Conservation (phyloP, 1,140 invertebrate species). For the Lordiphosa stackelbergi region DNA sequence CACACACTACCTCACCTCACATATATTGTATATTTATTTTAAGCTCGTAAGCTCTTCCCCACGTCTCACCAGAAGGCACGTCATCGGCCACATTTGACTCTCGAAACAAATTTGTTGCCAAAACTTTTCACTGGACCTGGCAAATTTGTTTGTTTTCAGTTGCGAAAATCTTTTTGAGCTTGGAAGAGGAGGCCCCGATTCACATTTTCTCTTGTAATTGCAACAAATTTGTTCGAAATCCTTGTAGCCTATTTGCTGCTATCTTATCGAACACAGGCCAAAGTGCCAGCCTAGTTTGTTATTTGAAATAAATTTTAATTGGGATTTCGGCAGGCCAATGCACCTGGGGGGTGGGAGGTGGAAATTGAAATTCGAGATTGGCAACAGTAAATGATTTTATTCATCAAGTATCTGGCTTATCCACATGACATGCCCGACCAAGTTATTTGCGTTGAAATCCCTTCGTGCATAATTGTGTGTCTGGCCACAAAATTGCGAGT, state of each 20-base stretch:
- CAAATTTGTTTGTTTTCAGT: conserved; percentile 37
- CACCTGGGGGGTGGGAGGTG: background rate
- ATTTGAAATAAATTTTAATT: conserved; percentile 22
- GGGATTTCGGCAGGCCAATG: conserved; percentile 7
- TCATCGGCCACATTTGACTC: conserved; percentile 41
- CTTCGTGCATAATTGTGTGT: conserved; percentile 23
- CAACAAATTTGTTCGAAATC: conserved; percentile 43
- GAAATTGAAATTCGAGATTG: conserved; percentile 4
- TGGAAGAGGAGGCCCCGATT: conserved; percentile 17
- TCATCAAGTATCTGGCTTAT: conserved; percentile 32
- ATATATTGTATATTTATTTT: conserved; percentile 5
- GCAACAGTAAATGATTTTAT: conserved; percentile 23
- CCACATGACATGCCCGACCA: conserved; percentile 22
- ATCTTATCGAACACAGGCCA: background rate
- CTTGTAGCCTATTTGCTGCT: conserved; percentile 6
- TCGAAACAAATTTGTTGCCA: conserved; percentile 29
- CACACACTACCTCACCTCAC: conserved; percentile 6
- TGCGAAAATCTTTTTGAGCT: conserved; percentile 21
- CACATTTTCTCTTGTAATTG: conserved; percentile 16
- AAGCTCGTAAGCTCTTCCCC: background rate
- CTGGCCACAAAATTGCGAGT: conserved; percentile 45
- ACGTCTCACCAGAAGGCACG: background rate
- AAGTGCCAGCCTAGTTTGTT: conserved; percentile 1
- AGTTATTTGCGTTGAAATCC: conserved; percentile 38
- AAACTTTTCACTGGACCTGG: conserved; percentile 52